Base-by-base conservation (phyloP, 2,888 invertebrate genomes). In the Thymelicus acteon region DNA sequence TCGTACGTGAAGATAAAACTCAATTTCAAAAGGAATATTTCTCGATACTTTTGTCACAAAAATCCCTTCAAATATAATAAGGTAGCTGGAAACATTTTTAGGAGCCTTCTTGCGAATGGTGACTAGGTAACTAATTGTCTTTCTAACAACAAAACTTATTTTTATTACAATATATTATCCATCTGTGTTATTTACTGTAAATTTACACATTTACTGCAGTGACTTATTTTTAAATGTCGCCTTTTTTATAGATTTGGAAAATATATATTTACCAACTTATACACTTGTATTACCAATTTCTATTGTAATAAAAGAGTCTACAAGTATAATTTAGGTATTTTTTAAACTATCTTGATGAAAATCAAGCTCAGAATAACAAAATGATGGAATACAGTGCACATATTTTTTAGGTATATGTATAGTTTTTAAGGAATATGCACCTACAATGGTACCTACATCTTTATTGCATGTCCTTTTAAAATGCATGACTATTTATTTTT, bases 401-500 rank as follows among this genome's bases (percentile, higher is more conserved):
- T 13, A 49, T 7, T n/a, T 31, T 31, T 31, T 2, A 31, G 31
- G 31, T 5, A 12, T 54, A 15, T 24, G 24, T 15, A 7, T 24
- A 19, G 10, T 4, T 54, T 54, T 54, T 54, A 54, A 19, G 54
- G 24, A 54, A 12, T 10, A 24, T 19, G 8, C 3, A 31, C 31
- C 3, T 44, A 44, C 44, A 44, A 44, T 44, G 10, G 44, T 7
- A 49, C 10, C 7, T 19, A 7, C 31, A 31, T 31, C 19, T 49
- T 7, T 54, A 24, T 54, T 24, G 54, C 54, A 54, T 60, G 40
- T 13, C 37, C 47, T 48, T 57, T 66, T 58, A 47, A 58, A 66
- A 67, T 58, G 31, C 37, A 67, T 49, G 49, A 60, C 13, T 68
- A 68, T 68, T 61, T 61, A 68, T 61, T 54, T 19, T 61, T 58